phyloP scores from a whole-genome alignment of 2,113 vertebrate species.

The Centropus bengalensis region DNA sequence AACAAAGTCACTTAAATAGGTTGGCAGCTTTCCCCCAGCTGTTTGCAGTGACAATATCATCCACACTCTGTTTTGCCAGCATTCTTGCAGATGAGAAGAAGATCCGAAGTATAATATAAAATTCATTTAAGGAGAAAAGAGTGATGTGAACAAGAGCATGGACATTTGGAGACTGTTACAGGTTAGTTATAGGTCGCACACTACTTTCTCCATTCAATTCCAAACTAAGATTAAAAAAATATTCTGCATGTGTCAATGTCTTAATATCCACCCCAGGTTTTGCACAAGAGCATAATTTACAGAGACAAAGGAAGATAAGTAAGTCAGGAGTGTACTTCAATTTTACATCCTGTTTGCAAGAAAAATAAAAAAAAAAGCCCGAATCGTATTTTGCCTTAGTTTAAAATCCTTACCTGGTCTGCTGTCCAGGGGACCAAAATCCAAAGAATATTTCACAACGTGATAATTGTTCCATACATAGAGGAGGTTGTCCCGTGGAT shows the following conservation, averaged over 20 bases:
- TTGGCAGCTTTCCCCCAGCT: background rate
- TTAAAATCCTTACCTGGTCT: conserved; percentile 84
- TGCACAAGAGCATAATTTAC: background rate
- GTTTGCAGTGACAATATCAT: background rate
- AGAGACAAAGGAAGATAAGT: background rate
- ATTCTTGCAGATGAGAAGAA: background rate
- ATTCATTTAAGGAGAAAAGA: background rate
- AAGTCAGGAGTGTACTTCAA: background rate
- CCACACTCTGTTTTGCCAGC: background rate
- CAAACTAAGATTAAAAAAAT: background rate
- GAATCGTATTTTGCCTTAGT: background rate
- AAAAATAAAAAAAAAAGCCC: background rate
- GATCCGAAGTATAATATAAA: background rate
- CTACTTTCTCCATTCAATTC: background rate
- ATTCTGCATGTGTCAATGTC: background rate
- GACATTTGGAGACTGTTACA: background rate
- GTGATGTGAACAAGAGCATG: background rate
- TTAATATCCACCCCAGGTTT: background rate
- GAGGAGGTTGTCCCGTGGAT: conserved; percentile 95
- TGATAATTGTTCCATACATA: conserved; percentile 99
- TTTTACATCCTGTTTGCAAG: background rate
- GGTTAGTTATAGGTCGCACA: background rate
- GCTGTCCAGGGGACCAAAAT: conserved; percentile 93
- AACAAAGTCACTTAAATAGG: background rate
- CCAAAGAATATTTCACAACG: conserved; percentile 95